A percentile compares a stretch with the other conserved stretches of the same genome.
phyloP scores from a whole-genome alignment of 1,140 invertebrate species.

The Papilio glaucus region DNA sequence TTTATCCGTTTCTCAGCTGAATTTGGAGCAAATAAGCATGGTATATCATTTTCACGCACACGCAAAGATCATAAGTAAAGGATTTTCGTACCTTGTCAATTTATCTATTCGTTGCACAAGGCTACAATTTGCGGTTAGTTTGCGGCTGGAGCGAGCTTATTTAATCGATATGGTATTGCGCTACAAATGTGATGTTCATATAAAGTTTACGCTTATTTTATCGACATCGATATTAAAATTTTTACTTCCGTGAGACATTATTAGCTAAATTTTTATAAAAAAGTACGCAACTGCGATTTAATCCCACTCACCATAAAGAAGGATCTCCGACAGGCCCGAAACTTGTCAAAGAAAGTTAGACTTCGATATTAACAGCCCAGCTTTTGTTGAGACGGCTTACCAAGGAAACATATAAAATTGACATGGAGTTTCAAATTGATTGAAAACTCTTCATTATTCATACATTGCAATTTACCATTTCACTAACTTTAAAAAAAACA shows the following conservation, averaged over 20 bases:
- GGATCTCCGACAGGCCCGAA: no score
- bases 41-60: not conserved
- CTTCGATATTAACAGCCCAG: conserved; percentile 14
- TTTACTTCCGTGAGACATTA: no score
- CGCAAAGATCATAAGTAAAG: conserved; percentile 24
- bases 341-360: no score
- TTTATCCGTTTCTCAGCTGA: not conserved
- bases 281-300: no score
- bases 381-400: no score
- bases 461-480: not conserved
- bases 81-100: conserved; percentile 27
- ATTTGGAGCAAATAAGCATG: not conserved
- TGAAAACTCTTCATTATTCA: no score
- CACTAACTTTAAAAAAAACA: not conserved
- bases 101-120: conserved; percentile 28
- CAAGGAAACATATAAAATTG: no score
- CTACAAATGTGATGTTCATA: conserved; percentile 9
- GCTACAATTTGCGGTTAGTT: conserved; percentile 3
- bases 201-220: not conserved
- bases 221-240: conserved; percentile 28
- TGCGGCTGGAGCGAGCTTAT: not conserved
- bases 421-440: no score
- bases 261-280: not conserved
- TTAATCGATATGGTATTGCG: conserved; percentile 27
- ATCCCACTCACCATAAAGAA: no score